Base-by-base conservation (phyloP, 2,797 vertebrate species). In the Thunnus albacares region DNA sequence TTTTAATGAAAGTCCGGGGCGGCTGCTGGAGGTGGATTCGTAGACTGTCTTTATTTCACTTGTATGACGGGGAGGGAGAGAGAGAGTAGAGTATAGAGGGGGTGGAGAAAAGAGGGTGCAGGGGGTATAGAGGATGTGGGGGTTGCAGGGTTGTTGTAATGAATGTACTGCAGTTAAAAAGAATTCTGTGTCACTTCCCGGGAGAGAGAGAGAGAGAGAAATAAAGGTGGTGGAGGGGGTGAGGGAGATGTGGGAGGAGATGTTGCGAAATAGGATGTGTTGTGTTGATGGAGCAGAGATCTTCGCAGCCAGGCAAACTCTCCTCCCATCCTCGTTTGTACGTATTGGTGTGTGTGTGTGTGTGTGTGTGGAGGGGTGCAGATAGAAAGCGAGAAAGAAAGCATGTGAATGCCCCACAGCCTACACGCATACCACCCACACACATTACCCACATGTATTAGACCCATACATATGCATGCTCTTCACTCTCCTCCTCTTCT, bases 131-230 rank as follows among this genome's bases (percentile, higher is more conserved):
- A 58, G 83, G 66, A 77, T 64, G 77, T 70, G 82, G 83, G 83
- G 88, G 88, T 88, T 86, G 86, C 78, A 82, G 84, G 90, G 87
- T 86, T 91, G 87, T 90, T 85, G 86, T 93, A 94, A 93, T 94
- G 94, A 93, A 94, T 92, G 93, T 91, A 84, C 91, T 84, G 90
- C 90, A 93, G 89, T 94, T 95, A 91, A 92, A 92, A 91, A 91
- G 89, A 92, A 93, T 94, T 93, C 94, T 95, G 93, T 95, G 94
- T 95, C 94, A 94, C 91, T 93, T 95, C 95, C 94, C 93, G 53
- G 74, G 94, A 95, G 93, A 93, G 85, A 78, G 94, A 95, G 93
- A 93, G 85, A 24, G 24, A 79, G 85, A 74, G 79, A 88, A 87
- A 90, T 87, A 92, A 89, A 91, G 89, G 88, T 88, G 81, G 89